Conservation (phyloP, 1,140 invertebrate species). For the Lerema accius region DNA sequence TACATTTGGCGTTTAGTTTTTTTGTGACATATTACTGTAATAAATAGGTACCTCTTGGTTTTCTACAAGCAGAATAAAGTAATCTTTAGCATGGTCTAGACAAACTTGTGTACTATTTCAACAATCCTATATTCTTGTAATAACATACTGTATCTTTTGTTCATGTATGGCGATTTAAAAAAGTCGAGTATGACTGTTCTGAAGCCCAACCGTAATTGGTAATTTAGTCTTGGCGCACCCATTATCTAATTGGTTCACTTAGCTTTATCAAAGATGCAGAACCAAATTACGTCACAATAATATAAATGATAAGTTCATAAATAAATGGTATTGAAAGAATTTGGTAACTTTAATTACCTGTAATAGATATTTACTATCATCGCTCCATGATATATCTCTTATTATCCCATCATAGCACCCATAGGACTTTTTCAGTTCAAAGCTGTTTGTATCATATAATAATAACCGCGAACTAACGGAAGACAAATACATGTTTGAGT, state of each 20-base stretch:
- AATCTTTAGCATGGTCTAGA: too few relatives aligned
- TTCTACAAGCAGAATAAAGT: too few relatives aligned
- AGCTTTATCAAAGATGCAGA: not conserved
- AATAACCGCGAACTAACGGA: slow-evolving; percentile 74
- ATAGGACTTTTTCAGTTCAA: slow-evolving; percentile 73
- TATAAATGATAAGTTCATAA: not conserved
- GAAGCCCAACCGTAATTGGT: too few relatives aligned
- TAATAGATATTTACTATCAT: slow-evolving; percentile 79
- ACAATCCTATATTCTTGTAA: too few relatives aligned
- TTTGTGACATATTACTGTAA: too few relatives aligned
- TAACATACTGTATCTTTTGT: too few relatives aligned
- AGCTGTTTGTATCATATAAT: slow-evolving; percentile 71
- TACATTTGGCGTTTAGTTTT: too few relatives aligned
- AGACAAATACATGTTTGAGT: slow-evolving; percentile 73
- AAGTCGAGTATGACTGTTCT: too few relatives aligned
- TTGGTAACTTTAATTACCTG: slow-evolving; percentile 57
- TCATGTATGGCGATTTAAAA: too few relatives aligned
- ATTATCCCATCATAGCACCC: slow-evolving; percentile 68
- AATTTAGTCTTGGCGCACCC: slow-evolving; percentile 33
- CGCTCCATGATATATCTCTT: slow-evolving; percentile 77
- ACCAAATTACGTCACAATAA: not conserved
- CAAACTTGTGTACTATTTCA: too few relatives aligned
- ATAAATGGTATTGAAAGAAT: not conserved
- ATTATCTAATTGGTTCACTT: slow-evolving; percentile 5
- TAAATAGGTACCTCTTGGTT: too few relatives aligned